Evolutionary conservation across 2,888 invertebrate genomes (phyloP).

Genomic region (Eudasyphora cyanicolor): DNA sequence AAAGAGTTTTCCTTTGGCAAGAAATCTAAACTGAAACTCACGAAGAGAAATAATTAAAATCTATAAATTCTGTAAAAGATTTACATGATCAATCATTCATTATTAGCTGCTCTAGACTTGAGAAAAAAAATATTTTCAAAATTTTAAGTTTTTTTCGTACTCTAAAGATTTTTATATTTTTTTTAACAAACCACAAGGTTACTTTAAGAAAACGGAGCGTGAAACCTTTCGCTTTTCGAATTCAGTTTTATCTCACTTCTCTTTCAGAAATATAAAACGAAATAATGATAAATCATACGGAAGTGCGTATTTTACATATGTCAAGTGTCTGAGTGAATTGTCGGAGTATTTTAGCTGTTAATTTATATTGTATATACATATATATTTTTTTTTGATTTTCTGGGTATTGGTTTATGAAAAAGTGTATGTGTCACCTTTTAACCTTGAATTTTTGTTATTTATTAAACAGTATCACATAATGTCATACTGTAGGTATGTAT

Average conservation of each 20-base stretch:
- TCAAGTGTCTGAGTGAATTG: too few species aligned
- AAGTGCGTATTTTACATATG: constrained; percentile 52
- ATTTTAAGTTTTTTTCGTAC: constrained; percentile 50
- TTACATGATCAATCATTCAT: constrained; percentile 61
- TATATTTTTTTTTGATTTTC: not conserved
- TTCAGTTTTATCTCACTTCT: not conserved
- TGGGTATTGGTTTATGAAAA: not conserved
- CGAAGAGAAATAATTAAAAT: constrained; percentile 56
- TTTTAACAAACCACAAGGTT: constrained; percentile 46
- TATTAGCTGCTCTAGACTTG: constrained; percentile 15
- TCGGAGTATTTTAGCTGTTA: too few species aligned
- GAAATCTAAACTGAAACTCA: not conserved
- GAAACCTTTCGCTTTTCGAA: constrained; percentile 52
- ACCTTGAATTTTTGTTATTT: constrained; percentile 33
- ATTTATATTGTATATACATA: too few species aligned
- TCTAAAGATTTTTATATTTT: not conserved
- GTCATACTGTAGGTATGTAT: constrained; percentile 24
- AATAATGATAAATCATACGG: constrained; percentile 48
- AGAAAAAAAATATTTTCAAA: constrained; percentile 31
- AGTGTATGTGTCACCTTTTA: constrained; percentile 52
- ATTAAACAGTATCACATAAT: constrained; percentile 36
- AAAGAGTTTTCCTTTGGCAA: constrained; percentile 49
- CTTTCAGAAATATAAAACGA: not conserved
- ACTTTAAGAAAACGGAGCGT: constrained; percentile 10
- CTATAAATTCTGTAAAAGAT: constrained; percentile 33